A percentile compares a stretch with the other conserved stretches of the same genome.
These are phyloP conservation scores for Sminthurides aquaticus DNA, from an alignment of 2,888 invertebrate genomes.

Conservation along the genomic window DNA sequence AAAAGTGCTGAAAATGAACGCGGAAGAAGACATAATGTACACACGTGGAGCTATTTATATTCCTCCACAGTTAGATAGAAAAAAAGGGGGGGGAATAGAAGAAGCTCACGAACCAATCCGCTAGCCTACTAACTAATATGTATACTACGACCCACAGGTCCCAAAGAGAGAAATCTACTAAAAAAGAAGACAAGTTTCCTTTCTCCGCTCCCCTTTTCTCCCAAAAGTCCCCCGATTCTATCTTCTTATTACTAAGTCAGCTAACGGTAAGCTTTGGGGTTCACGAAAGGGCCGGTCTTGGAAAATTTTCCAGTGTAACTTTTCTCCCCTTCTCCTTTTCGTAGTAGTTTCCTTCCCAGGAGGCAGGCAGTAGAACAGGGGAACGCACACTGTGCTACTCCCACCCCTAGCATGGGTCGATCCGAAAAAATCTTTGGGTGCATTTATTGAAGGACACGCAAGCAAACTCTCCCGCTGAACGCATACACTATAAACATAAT, in stretches of 20 bases:
- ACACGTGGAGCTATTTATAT: slow-evolving; percentile 27
- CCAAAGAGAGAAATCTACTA: not conserved
- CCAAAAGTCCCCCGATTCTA: not conserved
- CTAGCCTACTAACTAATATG: not conserved
- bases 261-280: not conserved
- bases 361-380: not conserved
- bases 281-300: not conserved
- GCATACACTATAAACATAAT: too few relatives aligned
- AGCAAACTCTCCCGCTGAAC: not conserved
- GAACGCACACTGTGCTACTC: not conserved
- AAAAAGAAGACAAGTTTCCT: too few relatives aligned
- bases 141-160: not conserved
- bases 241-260: not conserved
- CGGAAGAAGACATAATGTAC: not conserved
- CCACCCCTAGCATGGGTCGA: not conserved
- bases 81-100: not conserved
- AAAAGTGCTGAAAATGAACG: too few relatives aligned
- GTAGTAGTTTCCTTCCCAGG: too few relatives aligned
- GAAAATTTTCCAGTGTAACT: not conserved
- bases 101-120: not conserved
- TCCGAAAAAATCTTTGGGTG: not conserved
- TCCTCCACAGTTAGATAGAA: not conserved
- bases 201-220: too few relatives aligned
- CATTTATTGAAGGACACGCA: not conserved
- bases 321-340: too few relatives aligned